phyloP scores from a whole-genome alignment of 2,888 invertebrate species.

The Nesidiocoris tenuis region DNA sequence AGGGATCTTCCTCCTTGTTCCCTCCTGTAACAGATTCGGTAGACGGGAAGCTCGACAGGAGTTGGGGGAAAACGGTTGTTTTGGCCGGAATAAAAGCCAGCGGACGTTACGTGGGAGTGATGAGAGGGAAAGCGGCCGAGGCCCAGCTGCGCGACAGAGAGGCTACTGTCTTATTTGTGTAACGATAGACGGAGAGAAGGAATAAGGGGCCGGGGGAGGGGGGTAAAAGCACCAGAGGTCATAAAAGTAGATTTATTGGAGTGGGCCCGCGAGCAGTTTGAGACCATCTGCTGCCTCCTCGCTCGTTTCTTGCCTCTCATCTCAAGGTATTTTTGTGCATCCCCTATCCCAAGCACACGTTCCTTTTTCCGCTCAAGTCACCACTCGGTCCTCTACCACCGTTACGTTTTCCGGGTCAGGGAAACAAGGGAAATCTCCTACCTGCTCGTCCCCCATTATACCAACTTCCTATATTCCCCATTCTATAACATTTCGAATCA shows the following conservation, averaged over 20 bases:
- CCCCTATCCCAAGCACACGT: neutral
- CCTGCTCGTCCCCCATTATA: neutral
- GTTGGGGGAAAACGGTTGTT: constrained; percentile 17
- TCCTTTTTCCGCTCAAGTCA: no score
- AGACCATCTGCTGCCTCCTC: constrained; percentile 38
- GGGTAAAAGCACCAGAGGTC: constrained; percentile 29
- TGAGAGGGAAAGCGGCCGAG: neutral
- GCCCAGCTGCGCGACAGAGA: neutral
- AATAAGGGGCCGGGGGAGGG: constrained; percentile 21
- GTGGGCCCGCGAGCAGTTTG: constrained; percentile 41
- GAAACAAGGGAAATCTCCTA: neutral
- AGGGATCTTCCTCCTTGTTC: constrained; percentile 17
- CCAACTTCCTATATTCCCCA: neutral
- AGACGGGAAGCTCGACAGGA: neutral
- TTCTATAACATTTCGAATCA: no score
- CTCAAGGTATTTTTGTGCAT: constrained; percentile 27
- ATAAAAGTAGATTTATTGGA: constrained; percentile 45
- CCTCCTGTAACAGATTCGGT: constrained; percentile 20
- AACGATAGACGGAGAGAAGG: constrained; percentile 1
- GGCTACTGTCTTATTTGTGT: constrained; percentile 28
- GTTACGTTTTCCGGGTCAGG: neutral
- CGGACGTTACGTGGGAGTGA: constrained; percentile 6
- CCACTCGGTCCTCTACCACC: neutral
- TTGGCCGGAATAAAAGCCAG: constrained; percentile 20
- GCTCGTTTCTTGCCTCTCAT: constrained; percentile 9